phyloP scores from a whole-genome alignment of 1,140 invertebrate species.

The Heliconius nattereri region DNA sequence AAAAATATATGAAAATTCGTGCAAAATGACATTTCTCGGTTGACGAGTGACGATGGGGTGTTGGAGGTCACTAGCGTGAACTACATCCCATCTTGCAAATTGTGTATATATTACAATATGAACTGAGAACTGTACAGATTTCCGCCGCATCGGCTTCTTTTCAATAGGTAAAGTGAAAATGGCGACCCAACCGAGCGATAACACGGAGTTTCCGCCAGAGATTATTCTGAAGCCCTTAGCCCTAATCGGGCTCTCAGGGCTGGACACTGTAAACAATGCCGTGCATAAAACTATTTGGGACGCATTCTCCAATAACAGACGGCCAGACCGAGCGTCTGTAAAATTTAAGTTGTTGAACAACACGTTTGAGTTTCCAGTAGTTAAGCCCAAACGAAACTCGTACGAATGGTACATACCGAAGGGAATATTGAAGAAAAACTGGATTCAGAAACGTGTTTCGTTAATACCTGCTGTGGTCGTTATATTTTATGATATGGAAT shows the following conservation, averaged over 20 bases:
- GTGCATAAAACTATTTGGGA: conserved; percentile 96
- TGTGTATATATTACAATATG: conserved; percentile 44
- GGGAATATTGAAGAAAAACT: conserved; percentile 96
- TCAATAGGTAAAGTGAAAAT: conserved; percentile 45
- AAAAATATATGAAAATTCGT: not conserved
- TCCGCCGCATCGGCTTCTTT: conserved; percentile 8
- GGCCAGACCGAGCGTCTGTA: conserved; percentile 90
- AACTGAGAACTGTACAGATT: conserved; percentile 47
- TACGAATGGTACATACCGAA: conserved; percentile 98
- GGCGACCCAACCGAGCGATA: conserved; percentile 79
- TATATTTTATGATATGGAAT: conserved; percentile 98
- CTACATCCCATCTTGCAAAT: conserved; percentile 35
- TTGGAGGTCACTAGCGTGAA: conserved; percentile 48
- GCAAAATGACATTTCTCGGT: conserved; percentile 30
- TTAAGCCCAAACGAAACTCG: conserved; percentile 94
- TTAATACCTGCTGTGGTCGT: conserved; percentile 95
- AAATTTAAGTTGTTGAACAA: conserved; percentile 90
- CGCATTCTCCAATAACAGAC: conserved; percentile 91
- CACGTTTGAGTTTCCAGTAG: conserved; percentile 92
- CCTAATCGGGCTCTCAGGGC: conserved; percentile 91
- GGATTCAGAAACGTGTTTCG: conserved; percentile 97
- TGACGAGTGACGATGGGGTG: conserved; percentile 58
- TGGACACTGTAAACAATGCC: conserved; percentile 92
- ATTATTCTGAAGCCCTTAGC: conserved; percentile 90
- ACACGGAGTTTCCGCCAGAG: conserved; percentile 87